phyloP scores from a whole-genome alignment of 1,140 invertebrate genomes.

The Macrostomum lignano region DNA sequence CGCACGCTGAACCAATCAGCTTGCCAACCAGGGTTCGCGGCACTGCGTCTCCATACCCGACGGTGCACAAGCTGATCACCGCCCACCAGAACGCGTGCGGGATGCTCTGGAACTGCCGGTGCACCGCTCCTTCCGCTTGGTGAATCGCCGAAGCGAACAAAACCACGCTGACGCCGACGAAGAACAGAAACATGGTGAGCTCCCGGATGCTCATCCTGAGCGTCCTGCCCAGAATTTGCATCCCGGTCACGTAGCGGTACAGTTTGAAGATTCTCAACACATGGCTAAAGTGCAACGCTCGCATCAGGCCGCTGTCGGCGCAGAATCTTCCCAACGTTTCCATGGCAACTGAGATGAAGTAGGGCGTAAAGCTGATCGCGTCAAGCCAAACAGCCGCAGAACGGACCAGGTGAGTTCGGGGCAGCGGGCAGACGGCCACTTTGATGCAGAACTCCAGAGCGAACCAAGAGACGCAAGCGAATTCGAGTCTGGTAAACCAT shows the following conservation, averaged over 20 bases:
- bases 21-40: constrained; percentile 9
- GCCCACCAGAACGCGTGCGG: constrained; percentile 20
- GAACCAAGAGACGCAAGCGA: constrained; percentile 28
- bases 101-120: constrained; percentile 14
- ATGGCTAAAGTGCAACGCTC: constrained; percentile 12
- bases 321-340: constrained; percentile 38
- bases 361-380: constrained; percentile 81
- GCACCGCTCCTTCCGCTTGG: constrained; percentile 17
- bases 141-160: constrained; percentile 23
- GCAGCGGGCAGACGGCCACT: constrained; percentile 11
- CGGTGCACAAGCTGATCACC: constrained; percentile 16
- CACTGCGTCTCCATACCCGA: constrained; percentile 34
- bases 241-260: constrained; percentile 23
- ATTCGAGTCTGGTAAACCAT: no score
- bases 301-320: constrained; percentile 40
- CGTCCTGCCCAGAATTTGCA: constrained; percentile 13
- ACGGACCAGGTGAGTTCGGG: constrained; percentile 28
- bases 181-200: constrained; percentile 9
- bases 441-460: constrained; percentile 8
- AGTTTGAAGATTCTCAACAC: constrained; percentile 10
- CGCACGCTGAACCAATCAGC: constrained; percentile 9
- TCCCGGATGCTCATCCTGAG: constrained; percentile 13
- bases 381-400: constrained; percentile 91
- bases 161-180: constrained; percentile 12
- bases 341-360: constrained; percentile 92